A percentile compares a stretch with the other conserved stretches of the same genome.
These are phyloP conservation scores for Alcedo atthis DNA, from an alignment of 2,797 vertebrate genomes.

Conservation along the genomic window DNA sequence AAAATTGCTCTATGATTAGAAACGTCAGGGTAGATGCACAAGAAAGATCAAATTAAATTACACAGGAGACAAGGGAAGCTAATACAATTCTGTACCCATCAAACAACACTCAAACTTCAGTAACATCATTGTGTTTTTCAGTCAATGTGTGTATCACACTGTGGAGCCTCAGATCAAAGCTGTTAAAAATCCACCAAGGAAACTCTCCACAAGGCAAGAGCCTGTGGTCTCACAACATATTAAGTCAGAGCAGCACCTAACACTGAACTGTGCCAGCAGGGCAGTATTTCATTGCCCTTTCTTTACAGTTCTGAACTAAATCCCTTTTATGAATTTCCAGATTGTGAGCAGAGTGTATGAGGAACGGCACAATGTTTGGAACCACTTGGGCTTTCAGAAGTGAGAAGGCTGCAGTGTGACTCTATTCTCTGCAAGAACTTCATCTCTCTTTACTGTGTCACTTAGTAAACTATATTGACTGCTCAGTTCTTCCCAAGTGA, in stretches of 20 bases:
- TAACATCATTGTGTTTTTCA: not conserved
- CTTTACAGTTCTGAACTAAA: not conserved
- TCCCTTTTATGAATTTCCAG: not conserved
- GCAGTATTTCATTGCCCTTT: slow-evolving; percentile 1
- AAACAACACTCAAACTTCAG: slow-evolving; percentile 12
- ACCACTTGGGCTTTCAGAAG: not conserved
- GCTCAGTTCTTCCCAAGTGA: not conserved
- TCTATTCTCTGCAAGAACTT: not conserved
- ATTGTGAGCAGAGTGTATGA: not conserved
- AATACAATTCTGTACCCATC: not conserved
- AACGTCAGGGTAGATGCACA: not conserved
- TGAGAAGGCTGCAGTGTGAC: not conserved
- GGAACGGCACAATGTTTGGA: not conserved
- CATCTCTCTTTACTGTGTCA: not conserved
- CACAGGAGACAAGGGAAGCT: not conserved
- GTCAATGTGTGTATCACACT: not conserved
- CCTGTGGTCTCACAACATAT: not conserved
- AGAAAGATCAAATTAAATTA: slow-evolving; percentile 5
- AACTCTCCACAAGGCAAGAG: not conserved
- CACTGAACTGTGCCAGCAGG: not conserved
- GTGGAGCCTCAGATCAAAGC: not conserved
- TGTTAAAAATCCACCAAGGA: not conserved
- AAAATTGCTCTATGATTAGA: not conserved
- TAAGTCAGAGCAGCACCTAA: not conserved
- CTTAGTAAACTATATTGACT: not conserved